Evolutionary conservation across 2,888 invertebrate genomes (phyloP).

Genomic region (Noctua janthina): DNA sequence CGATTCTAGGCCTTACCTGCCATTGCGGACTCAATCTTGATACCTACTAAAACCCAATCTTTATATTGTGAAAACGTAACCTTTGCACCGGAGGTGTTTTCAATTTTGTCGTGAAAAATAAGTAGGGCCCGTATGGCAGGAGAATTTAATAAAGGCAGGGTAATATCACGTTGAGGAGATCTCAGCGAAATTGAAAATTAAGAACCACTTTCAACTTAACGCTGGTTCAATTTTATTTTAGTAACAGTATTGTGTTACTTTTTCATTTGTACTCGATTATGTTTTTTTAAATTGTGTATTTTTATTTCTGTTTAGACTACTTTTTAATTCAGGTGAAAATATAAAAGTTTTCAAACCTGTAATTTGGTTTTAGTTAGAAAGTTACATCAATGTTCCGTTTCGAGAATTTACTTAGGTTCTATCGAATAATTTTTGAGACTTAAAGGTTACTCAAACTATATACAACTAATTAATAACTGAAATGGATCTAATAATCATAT

Average conservation of each 20-base stretch:
- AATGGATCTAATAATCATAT: not conserved
- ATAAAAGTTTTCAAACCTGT: not conserved
- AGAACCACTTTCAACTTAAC: constrained; percentile 74
- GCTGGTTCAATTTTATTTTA: constrained; percentile 63
- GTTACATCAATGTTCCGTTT: not conserved
- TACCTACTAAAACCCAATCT: constrained; percentile 85
- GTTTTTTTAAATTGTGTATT: constrained; percentile 3
- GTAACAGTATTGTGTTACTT: constrained; percentile 65
- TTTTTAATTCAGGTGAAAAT: not conserved
- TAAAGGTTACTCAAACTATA: not conserved
- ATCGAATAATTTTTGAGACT: not conserved
- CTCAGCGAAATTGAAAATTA: constrained; percentile 84
- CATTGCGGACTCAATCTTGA: constrained; percentile 77
- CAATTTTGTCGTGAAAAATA: constrained; percentile 86
- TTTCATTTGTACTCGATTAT: constrained; percentile 51
- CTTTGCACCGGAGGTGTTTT: constrained; percentile 80
- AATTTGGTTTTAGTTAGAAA: not conserved
- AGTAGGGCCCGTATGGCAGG: constrained; percentile 74
- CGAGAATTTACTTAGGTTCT: not conserved
- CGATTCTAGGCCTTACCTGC: constrained; percentile 76
- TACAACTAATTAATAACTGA: not conserved
- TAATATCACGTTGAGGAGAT: constrained; percentile 79
- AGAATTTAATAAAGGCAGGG: constrained; percentile 83
- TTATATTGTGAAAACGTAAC: constrained; percentile 84
- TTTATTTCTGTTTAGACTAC: not conserved